These are phyloP conservation scores for Turritopsis dohrnii DNA, from an alignment of 30 jellyfish, hydroid and myxozoan genomes.

Conservation along the genomic window DNA sequence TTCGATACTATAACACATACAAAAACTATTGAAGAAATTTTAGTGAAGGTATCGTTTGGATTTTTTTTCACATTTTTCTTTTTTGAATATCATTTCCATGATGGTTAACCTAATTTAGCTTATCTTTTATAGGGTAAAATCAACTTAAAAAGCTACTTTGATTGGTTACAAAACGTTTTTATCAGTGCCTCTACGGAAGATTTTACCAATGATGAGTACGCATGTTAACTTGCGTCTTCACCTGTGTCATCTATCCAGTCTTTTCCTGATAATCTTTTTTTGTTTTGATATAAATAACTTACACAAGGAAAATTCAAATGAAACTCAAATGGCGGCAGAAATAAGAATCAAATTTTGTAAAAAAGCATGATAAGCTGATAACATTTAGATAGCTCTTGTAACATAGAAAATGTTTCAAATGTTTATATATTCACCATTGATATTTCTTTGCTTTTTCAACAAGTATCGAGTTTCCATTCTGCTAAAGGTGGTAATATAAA, in stretches of 20 bases:
- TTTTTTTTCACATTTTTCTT: background rate
- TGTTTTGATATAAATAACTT: no score
- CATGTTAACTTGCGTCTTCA: background rate
- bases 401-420: no score
- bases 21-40: constrained; percentile 56
- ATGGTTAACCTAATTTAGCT: background rate
- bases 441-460: no score
- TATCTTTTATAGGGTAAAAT: background rate
- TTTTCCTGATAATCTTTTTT: background rate
- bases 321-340: no score
- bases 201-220: background rate
- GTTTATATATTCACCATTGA: no score
- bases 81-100: background rate
- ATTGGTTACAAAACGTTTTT: background rate
- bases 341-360: no score
- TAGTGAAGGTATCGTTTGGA: constrained; percentile 34
- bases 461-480: no score
- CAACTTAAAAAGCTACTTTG: background rate
- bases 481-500: no score
- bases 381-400: no score
- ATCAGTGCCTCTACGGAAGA: background rate
- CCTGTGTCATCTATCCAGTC: background rate
- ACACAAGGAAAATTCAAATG: no score
- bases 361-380: no score
- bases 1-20: constrained; percentile 69